Evolutionary conservation across 2,797 vertebrate species (phyloP), one percentile per base, ranked within the genome.

Genomic region (Setipinna tenuifilis): DNA sequence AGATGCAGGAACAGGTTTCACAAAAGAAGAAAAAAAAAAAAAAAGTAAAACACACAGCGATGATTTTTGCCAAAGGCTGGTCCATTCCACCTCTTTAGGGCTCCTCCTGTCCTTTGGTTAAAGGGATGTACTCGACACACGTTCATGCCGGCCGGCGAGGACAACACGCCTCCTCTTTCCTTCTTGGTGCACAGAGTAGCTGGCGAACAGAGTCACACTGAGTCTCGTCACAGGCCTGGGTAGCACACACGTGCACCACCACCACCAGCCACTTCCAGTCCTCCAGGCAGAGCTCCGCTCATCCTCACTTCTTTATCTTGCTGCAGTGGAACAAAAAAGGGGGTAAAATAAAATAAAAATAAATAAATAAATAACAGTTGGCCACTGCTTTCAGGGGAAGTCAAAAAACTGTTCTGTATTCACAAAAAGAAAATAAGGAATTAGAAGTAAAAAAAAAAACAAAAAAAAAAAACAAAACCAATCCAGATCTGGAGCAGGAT

Each of bases 21-120:
- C 68, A 10, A 54, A 48, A 48, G 10, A 48, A 4, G 10, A 10
- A 10, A 48, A 48, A 48, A 48, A 48, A 54, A 54, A 54, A 9
- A 54, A 54, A 54, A 14, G 9, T 9, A 54, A 54, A 54, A 75
- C 11, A 75, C 68, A 75, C 68, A 75, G 68, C 68, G 28, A 75
- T 75, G 68, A 75, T 75, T 75, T 75, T 75, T 75, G 68, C 68
- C 68, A 75, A 75, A 75, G 68, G 31, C 28, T 75, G 68, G 68
- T 75, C 68, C 68, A 16, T 75, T 75, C 16, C 3, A 65, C 68
- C 68, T 28, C 14, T 68, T 17, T 23, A 41, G 68, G 68, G 68
- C 14, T 75, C 14, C 68, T 75, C 68, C 31, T 5, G 68, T 75
- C 68, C 68, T 75, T 75, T 35, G 68, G 68, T 75, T 75, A 75